Base-by-base conservation (phyloP, 2,888 invertebrate genomes). In the Oithona nana region DNA sequence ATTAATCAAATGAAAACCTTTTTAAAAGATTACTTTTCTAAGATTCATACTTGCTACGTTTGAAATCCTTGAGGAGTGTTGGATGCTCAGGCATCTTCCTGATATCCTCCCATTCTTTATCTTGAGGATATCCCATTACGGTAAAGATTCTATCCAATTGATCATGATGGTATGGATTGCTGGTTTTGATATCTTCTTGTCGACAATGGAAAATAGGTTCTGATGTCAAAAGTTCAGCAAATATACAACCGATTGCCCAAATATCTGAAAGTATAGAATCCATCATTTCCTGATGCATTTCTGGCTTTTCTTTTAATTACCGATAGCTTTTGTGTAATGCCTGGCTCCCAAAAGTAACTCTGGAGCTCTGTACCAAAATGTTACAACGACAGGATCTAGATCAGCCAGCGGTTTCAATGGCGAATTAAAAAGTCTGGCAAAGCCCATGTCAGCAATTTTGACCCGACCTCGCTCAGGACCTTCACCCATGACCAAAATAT, bases 391-490 rank as follows among this genome's bases (percentile, higher is more conserved):
- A 3, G 98, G 98, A 78, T 98, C 98, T 67, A 98, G 78, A 75
- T 98, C 97, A 11, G 97, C 97, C 49, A 98, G 75, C 0, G 97
- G 95, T 74, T 97, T 97, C 62, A 98, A 75, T 0, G 98, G 98
- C 1, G 94, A 92, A 77, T 97, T 95, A 72, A 98, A 98, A 58
- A 98, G 77, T 66, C 98, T 79, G 0, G 98, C 97, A 77, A 98
- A 98, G 1, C 98, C 98, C 94, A 98, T 95, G 73, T 98, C 98
- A 28, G 97, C 97, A 71, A 95, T 95, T 78, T 95, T 95, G 0
- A 95, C 94, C 67, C 95, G 77, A 1, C 98, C 98, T 68, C 97
- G 77, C 74, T 98, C 95, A 31, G 86, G 84, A 0, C 95, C 97
- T 76, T 98, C 97, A 8, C 97, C 98, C 95, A 98, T 98, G 26